Percentiles rank a stretch among this genome's conserved stretches.
These are phyloP conservation scores for Rhinoptilus africanus DNA, from an alignment of 2,113 vertebrate species.

Conservation along the genomic window DNA sequence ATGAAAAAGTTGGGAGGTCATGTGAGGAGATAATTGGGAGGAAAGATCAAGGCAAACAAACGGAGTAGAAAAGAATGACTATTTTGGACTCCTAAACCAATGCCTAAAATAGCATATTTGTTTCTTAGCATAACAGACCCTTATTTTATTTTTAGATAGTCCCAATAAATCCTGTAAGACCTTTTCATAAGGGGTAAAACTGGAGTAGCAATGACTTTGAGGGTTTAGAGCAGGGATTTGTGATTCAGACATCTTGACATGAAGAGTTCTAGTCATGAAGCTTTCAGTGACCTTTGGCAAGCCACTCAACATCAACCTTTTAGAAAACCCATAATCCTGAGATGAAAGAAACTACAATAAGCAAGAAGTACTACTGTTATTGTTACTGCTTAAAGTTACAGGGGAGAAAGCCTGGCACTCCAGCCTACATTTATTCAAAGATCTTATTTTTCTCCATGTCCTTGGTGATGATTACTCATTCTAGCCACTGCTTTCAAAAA, in stretches of 20 bases:
- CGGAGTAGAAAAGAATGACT: neutral
- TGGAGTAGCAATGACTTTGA: neutral
- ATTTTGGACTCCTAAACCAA: neutral
- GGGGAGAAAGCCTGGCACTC: neutral
- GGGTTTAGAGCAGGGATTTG: neutral
- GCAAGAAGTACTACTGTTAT: neutral
- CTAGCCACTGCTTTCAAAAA: neutral
- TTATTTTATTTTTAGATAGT: slow-evolving; percentile 4
- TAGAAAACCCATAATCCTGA: slow-evolving; percentile 25
- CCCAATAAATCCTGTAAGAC: neutral
- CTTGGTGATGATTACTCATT: neutral
- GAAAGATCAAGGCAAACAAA: slow-evolving; percentile 34
- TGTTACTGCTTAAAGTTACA: slow-evolving; percentile 10
- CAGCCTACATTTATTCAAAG: neutral
- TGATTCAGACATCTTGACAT: slow-evolving; percentile 11
- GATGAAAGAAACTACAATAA: slow-evolving; percentile 16
- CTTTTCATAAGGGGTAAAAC: neutral
- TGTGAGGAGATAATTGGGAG: neutral
- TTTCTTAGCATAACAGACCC: slow-evolving; percentile 17
- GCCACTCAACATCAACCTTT: neutral
- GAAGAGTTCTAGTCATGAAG: neutral
- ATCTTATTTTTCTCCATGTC: neutral
- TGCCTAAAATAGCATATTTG: slow-evolving; percentile 1
- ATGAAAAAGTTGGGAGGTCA: neutral
- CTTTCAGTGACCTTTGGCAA: slow-evolving; percentile 26